These are phyloP conservation scores for Ptilorrhoa leucosticta DNA, from an alignment of 2,113 vertebrate genomes.

Conservation along the genomic window DNA sequence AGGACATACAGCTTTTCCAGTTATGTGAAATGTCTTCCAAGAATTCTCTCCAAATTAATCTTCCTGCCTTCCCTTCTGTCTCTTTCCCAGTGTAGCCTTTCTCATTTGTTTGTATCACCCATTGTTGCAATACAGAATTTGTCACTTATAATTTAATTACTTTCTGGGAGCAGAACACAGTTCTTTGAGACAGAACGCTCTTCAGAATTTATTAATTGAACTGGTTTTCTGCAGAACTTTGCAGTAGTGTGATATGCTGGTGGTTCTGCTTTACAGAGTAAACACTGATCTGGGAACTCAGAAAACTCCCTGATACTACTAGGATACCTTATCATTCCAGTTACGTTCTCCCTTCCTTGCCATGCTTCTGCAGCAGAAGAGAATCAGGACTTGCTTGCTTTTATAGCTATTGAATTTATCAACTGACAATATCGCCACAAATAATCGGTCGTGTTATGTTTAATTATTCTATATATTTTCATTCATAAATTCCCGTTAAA, in stretches of 20 bases:
- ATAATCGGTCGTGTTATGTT: background rate
- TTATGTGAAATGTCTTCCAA: background rate
- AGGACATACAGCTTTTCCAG: background rate
- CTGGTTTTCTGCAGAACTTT: background rate
- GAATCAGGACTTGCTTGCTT: background rate
- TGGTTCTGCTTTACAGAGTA: background rate
- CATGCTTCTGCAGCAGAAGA: background rate
- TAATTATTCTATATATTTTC: background rate
- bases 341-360: background rate
- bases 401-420: background rate
- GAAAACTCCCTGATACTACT: background rate
- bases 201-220: background rate
- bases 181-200: background rate
- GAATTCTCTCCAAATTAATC: background rate
- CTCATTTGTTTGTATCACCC: background rate
- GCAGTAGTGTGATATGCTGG: background rate
- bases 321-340: background rate
- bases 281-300: background rate
- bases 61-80: background rate
- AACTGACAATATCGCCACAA: background rate
- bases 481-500: background rate
- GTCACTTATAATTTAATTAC: background rate
- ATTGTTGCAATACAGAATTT: background rate
- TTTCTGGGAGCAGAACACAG: background rate
- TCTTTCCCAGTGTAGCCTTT: background rate